Evolutionary conservation across 2,888 invertebrate species (phyloP).

Genomic region (Melipona bicolor): DNA sequence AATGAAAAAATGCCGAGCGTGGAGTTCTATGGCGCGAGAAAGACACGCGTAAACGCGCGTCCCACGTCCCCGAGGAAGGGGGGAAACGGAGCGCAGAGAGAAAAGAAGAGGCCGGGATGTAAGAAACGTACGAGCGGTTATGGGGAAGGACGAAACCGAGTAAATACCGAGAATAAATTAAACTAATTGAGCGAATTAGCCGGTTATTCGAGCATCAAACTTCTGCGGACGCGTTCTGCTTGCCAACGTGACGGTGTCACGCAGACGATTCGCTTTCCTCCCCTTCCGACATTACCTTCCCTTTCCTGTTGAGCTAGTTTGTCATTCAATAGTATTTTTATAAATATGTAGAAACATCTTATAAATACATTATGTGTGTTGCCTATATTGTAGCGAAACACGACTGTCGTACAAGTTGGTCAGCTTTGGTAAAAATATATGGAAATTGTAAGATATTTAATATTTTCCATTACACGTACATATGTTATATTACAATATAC

Average conservation of each 20-base stretch:
- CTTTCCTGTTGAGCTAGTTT: background rate
- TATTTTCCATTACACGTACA: too few relatives aligned
- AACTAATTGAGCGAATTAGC: slow-evolving; percentile 81
- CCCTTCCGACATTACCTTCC: too few relatives aligned
- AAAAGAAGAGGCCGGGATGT: slow-evolving; percentile 13
- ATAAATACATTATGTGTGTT: too few relatives aligned
- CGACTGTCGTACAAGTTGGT: too few relatives aligned
- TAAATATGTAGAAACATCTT: too few relatives aligned
- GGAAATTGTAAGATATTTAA: too few relatives aligned
- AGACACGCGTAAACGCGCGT: slow-evolving; percentile 18
- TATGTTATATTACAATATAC: too few relatives aligned
- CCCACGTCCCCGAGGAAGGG: background rate
- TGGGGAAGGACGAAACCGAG: slow-evolving; percentile 41
- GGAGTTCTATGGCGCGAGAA: slow-evolving; percentile 34
- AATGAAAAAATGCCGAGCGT: slow-evolving; percentile 59
- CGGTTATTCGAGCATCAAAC: slow-evolving; percentile 78
- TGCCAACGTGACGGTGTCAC: slow-evolving; percentile 18
- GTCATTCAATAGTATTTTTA: background rate
- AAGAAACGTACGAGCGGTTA: slow-evolving; percentile 22
- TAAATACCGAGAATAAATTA: slow-evolving; percentile 81
- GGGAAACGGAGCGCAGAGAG: slow-evolving; percentile 3
- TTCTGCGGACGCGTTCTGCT: slow-evolving; percentile 40
- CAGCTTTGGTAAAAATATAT: too few relatives aligned
- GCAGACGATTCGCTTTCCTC: slow-evolving; percentile 22
- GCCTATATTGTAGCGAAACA: too few relatives aligned